These are phyloP conservation scores for Rhinichthys klamathensis DNA, from an alignment of 2,113 vertebrate genomes.

Conservation along the genomic window DNA sequence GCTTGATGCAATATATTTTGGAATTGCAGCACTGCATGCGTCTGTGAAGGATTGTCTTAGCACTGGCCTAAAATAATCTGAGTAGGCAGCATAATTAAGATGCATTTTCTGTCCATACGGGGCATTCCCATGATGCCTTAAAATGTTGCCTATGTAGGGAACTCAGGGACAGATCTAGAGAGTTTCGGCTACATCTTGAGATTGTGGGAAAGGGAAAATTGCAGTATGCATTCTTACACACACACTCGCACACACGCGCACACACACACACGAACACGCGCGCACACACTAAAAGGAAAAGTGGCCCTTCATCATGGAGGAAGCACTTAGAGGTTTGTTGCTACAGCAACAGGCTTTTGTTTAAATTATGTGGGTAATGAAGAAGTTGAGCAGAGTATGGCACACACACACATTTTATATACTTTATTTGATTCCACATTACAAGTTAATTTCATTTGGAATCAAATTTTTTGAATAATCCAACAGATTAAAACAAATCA, in stretches of 20 bases:
- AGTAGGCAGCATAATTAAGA: background rate
- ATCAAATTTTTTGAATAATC: too few species aligned
- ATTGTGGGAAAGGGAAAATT: background rate
- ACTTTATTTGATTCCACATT: too few species aligned
- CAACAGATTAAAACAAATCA: too few species aligned
- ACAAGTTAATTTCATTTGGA: too few species aligned
- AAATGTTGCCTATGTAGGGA: background rate
- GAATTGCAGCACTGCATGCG: background rate
- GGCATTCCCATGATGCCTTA: background rate
- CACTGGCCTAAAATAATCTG: background rate
- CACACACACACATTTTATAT: too few species aligned
- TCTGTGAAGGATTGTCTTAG: background rate
- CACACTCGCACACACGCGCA: background rate
- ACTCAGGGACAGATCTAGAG: background rate
- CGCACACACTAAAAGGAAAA: background rate
- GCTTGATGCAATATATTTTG: background rate
- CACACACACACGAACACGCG: background rate
- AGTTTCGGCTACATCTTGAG: background rate
- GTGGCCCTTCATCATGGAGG: slow-evolving; percentile 17
- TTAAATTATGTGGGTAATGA: slow-evolving; percentile 32
- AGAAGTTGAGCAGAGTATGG: slow-evolving; percentile 18
- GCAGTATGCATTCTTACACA: background rate
- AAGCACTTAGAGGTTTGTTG: slow-evolving; percentile 42
- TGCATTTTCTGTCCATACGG: background rate
- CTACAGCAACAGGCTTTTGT: slow-evolving; percentile 43